Evolutionary conservation across 2,113 vertebrate genomes (phyloP), one percentile per base, ranked within the genome.

Genomic region (Ctenomys sociabilis): DNA sequence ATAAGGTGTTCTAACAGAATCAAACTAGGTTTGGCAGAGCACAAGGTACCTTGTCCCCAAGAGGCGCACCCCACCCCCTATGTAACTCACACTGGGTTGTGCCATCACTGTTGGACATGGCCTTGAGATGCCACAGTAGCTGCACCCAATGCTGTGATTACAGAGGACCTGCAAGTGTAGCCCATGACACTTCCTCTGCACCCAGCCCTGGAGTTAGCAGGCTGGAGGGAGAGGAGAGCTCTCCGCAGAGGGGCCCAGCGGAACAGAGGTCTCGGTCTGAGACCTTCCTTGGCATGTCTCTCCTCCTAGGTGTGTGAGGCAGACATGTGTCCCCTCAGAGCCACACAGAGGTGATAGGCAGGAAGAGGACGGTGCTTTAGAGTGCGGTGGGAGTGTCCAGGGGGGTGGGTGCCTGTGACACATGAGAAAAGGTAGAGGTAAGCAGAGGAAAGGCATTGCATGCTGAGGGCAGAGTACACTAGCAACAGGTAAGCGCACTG

Each of bases 61-160:
- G 14, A 80, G 6, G 19, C 14, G 0, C 5, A 32, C 26, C 0
- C 6, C 17, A 7, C 7, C 12, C 4, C 49, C 40, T 43, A 7
- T 0, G 0, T 5, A 24, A 61, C 0, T 59, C 45, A 64, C 70
- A 3, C 7, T 30, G 19, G 32, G 17, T 7, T 19, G 14, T 17
- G 77, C 12, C 59, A 45, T 30, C 32, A 3, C 12, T 40, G 5
- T 5, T 52, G 30, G 13, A 5, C 9, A 10, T 17, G 8, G 6
- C 19, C 35, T 24, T 12, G 19, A 13, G 63, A 61, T 9, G 16
- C 7, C 28, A 59, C 64, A 19, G 11, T 35, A 49, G 7, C 77
- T n/a, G n/a, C n/a, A n/a, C 37, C 7, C 35, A 14, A 37, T 22
- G 8, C 10, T 54, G 40, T 80, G 72, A 45, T 16, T 26, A 17